Evolutionary conservation across 2,888 invertebrate genomes (phyloP), one percentile per base, ranked within the genome.

Genomic region (Archips crataeganus): DNA sequence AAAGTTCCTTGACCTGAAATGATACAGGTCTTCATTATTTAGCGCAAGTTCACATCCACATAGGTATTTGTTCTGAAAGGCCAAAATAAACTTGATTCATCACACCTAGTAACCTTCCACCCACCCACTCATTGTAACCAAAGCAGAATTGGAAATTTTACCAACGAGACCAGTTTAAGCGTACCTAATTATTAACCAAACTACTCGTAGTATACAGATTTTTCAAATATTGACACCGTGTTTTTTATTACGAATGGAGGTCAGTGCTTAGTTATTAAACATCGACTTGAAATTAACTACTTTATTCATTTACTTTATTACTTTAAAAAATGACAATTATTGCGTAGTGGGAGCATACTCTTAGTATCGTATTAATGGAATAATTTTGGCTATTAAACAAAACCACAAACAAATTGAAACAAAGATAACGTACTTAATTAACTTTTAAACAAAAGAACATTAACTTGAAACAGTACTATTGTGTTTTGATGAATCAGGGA

Each of bases 1-100:
- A 57, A 70, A 64, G 64, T 64, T 66, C 51, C 60, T 67, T 72
- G 62, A 62, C 71, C 45, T 4, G 57, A 57, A 15, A 54, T 54
- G 23, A 15, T 15, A 54, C 32, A 34, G 32, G 34, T 15, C 61
- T 42, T n/a, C 32, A 42, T 49, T 42, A 32, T n/a, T 45, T 15
- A n/a, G 11, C 62, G 47, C 54, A 68, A 68, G 73, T 68, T 64
- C 73, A 69, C 11, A 60, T 64, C 57, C n/a, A 68, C 34, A 34
- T 65, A 64, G 59, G 69, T 69, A 34, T 59, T 64, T 65, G 60
- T 49, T 11, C 36, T 42, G 47, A n/a, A 13, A 15, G 71, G 49
- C 32, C 34, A 54, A 69, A 64, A 69, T 69, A 74, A 74, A 64
- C 69, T 11, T 45, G 59, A 47, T 70, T 62, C 63, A 63, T 32